phyloP scores from a whole-genome alignment of 64 coral and sea anemone genomes.

The Montipora sp. region DNA sequence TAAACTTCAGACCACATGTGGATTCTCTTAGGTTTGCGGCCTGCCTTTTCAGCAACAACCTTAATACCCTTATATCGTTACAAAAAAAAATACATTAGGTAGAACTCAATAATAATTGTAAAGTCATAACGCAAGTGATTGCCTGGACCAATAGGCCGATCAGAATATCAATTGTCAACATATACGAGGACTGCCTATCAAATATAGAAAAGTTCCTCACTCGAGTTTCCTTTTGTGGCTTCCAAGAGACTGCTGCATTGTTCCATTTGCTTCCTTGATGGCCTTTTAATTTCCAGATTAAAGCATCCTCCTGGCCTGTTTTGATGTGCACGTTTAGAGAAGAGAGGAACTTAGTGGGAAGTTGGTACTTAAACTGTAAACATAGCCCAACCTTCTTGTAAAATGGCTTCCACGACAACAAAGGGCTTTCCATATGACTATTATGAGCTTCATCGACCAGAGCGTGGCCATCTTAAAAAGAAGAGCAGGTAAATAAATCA shows the following conservation, averaged over 20 bases:
- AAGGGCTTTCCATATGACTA: constrained; percentile 22
- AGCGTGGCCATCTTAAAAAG: neutral
- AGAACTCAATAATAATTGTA: too few relatives aligned
- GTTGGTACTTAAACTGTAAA: constrained; percentile 46
- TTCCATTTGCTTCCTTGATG: constrained; percentile 59
- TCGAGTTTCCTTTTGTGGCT: constrained; percentile 6
- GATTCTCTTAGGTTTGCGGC: too few relatives aligned
- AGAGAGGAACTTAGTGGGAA: constrained; percentile 11
- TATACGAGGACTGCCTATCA: neutral
- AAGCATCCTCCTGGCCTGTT: neutral
- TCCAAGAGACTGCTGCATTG: neutral
- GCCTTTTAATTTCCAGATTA: constrained; percentile 62
- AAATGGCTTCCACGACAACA: constrained; percentile 60
- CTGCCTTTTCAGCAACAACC: too few relatives aligned
- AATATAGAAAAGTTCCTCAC: constrained; percentile 1
- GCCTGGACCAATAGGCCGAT: too few relatives aligned
- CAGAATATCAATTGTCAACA: neutral
- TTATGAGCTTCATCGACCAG: neutral
- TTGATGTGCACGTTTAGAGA: constrained; percentile 33
- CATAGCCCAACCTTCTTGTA: constrained; percentile 59
- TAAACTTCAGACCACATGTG: too few relatives aligned
- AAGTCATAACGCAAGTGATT: too few relatives aligned
- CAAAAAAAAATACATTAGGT: too few relatives aligned
- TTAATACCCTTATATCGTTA: too few relatives aligned
- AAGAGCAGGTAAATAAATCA: too few relatives aligned